These are phyloP conservation scores for Acanthosepion pharaonis DNA, from an alignment of 2,888 invertebrate genomes.

Conservation along the genomic window DNA sequence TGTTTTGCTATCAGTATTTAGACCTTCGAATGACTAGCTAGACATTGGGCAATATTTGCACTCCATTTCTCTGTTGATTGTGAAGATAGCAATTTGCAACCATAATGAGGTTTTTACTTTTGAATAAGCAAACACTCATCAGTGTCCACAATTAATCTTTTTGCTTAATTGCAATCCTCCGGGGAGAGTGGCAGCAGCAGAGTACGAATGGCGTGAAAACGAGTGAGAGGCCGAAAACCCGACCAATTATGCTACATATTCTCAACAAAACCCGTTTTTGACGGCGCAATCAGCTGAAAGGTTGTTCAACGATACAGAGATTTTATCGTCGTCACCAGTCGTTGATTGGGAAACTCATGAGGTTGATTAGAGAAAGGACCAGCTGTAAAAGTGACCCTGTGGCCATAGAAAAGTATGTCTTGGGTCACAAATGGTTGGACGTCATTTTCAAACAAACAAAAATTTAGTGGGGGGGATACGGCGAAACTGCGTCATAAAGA, in stretches of 20 bases:
- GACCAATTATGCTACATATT: neutral
- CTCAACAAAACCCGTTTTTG: neutral
- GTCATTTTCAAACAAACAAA: neutral
- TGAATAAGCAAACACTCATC: neutral
- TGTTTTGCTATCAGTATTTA: too few relatives aligned
- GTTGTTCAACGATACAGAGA: neutral
- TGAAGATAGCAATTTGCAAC: neutral
- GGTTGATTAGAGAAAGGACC: neutral
- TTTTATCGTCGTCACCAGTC: neutral
- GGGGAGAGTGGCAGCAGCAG: neutral
- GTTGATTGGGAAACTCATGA: neutral
- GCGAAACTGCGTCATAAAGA: neutral
- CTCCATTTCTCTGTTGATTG: neutral
- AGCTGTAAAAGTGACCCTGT: neutral
- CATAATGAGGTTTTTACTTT: neutral
- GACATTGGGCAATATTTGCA: neutral
- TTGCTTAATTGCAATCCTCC: neutral
- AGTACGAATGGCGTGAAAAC: neutral
- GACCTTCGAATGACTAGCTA: neutral
- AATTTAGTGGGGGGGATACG: neutral
- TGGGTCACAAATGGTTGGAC: neutral
- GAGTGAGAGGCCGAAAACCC: too few relatives aligned
- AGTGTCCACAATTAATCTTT: neutral
- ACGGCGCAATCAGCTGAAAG: neutral
- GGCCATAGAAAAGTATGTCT: neutral